phyloP scores from a whole-genome alignment of 2,888 invertebrate species.

The Buathra laborator region DNA sequence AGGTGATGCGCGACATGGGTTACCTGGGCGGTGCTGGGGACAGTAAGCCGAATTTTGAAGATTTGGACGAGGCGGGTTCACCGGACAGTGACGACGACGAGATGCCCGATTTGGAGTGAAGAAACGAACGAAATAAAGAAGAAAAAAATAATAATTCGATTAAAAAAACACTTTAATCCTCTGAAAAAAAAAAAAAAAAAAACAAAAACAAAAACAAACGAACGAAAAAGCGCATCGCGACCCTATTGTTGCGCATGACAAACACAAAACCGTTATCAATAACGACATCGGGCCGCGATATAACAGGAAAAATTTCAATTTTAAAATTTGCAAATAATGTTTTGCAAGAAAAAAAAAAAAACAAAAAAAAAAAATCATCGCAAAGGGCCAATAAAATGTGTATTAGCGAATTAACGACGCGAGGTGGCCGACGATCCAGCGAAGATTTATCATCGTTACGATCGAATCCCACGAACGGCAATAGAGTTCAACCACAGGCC shows the following conservation, averaged over 20 bases:
- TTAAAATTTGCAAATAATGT: conserved; percentile 63
- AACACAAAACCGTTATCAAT: conserved; percentile 40
- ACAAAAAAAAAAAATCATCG: conserved; percentile 69
- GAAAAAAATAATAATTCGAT: conserved; percentile 40
- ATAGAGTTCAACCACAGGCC: conserved; percentile 72
- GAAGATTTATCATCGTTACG: conserved; percentile 43
- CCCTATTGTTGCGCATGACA: conserved; percentile 46
- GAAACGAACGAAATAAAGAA: conserved; percentile 45
- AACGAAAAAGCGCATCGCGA: conserved; percentile 64
- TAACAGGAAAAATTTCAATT: conserved; percentile 67
- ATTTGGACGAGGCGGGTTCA: conserved; percentile 88
- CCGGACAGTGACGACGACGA: conserved; percentile 89
- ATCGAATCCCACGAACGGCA: conserved; percentile 68
- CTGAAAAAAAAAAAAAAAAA: conserved; percentile 55
- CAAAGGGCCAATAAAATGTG: conserved; percentile 62
- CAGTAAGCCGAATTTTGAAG: conserved; percentile 91
- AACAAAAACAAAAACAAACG: conserved; percentile 44
- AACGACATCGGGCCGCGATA: conserved; percentile 65
- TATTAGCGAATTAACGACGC: conserved; percentile 64
- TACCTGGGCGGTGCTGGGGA: conserved; percentile 87
- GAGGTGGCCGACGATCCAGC: conserved; percentile 34
- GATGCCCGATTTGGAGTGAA: conserved; percentile 91
- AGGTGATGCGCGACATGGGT: conserved; percentile 92
- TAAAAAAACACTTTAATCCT: conserved; percentile 66
- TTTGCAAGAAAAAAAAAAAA: conserved; percentile 66